Percentiles rank a stretch among this genome's conserved stretches.
These are phyloP conservation scores for Acanthochromis polyacanthus DNA, from an alignment of 2,113 vertebrate genomes.

Conservation along the genomic window DNA sequence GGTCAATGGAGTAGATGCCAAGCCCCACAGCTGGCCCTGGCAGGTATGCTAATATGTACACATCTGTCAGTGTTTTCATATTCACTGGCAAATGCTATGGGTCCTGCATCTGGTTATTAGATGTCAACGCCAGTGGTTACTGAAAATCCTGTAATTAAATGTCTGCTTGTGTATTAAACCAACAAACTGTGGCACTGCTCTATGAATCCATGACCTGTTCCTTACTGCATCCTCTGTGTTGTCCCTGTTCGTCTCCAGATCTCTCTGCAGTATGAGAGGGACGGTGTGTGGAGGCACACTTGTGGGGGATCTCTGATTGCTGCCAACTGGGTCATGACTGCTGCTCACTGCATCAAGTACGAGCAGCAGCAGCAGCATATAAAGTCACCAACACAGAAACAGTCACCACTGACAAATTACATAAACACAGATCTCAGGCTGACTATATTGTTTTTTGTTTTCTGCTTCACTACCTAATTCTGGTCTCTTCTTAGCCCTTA, in stretches of 20 bases:
- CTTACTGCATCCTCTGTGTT: not conserved
- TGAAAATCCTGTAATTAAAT: constrained; percentile 46
- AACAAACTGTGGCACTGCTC: not conserved
- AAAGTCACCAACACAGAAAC: constrained; percentile 26
- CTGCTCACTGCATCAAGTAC: constrained; percentile 89
- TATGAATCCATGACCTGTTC: not conserved
- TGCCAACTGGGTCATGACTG: constrained; percentile 88
- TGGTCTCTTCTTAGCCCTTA: not conserved
- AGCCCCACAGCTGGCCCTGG: constrained; percentile 95
- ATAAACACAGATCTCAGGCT: not conserved
- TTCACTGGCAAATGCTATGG: constrained; percentile 34
- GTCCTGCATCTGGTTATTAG: constrained; percentile 53
- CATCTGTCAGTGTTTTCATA: constrained; percentile 61
- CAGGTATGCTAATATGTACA: constrained; percentile 84
- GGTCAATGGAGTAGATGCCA: constrained; percentile 89
- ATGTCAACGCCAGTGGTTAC: constrained; percentile 17
- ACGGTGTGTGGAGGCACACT: constrained; percentile 83
- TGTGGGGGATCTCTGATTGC: constrained; percentile 87
- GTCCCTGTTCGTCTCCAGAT: constrained; percentile 68
- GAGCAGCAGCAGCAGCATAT: constrained; percentile 36
- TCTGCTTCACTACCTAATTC: not conserved
- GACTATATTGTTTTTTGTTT: not conserved
- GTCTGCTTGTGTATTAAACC: constrained; percentile 28
- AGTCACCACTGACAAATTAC: constrained; percentile 3
- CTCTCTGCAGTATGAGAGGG: constrained; percentile 84